Percentiles rank a stretch among this genome's conserved stretches.
phyloP scores from a whole-genome alignment of 2,797 vertebrate species.

The Crax fasciolata region DNA sequence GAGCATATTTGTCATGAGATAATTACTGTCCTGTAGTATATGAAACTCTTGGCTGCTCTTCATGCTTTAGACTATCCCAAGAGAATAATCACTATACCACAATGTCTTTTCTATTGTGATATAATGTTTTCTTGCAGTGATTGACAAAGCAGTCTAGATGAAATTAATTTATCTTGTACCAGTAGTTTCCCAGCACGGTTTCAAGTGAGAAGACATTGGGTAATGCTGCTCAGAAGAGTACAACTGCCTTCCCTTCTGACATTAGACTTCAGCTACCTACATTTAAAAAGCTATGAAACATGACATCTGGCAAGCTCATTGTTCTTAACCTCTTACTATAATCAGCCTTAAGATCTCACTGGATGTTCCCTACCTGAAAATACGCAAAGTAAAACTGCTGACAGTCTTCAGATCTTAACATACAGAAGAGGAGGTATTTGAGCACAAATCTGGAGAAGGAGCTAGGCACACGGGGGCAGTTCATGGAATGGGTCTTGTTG shows the following conservation, averaged over 20 bases:
- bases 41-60: constrained; percentile 36
- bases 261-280: background rate
- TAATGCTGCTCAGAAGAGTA: background rate
- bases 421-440: background rate
- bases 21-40: constrained; percentile 43
- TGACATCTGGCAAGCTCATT: background rate
- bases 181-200: background rate
- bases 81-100: constrained; percentile 34
- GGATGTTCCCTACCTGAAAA: background rate
- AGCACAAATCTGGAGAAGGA: background rate
- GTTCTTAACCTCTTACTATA: background rate
- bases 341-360: background rate
- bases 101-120: constrained; percentile 33
- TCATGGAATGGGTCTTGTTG: rapidly evolving
- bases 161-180: constrained; percentile 13
- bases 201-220: background rate
- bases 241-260: background rate
- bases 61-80: constrained; percentile 8
- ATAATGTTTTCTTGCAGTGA: constrained; percentile 37
- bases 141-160: constrained; percentile 12
- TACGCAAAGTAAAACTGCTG: background rate
- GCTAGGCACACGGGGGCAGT: background rate
- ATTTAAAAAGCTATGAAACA: background rate
- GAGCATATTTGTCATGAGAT: background rate
- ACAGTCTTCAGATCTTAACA: background rate